Percentiles rank a stretch among this genome's conserved stretches.
phyloP scores from a whole-genome alignment of 2,113 vertebrate genomes.

The Silurus asotus region DNA sequence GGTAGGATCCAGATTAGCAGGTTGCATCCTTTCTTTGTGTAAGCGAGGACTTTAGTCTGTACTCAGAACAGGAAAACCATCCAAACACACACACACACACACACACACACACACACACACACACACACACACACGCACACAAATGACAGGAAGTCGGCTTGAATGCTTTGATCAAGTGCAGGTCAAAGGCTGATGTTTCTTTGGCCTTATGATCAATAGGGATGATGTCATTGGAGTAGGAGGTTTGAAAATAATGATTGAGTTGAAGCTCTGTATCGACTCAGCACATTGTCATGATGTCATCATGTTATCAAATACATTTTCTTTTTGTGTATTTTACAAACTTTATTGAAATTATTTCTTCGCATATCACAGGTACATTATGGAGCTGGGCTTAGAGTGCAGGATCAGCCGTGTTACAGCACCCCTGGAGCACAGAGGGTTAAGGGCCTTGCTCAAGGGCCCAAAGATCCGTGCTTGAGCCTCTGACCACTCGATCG shows the following conservation, averaged over 20 bases:
- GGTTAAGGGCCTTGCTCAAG: no score
- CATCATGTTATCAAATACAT: neutral
- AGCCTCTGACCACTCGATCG: no score
- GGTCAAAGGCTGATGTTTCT: constrained; percentile 37
- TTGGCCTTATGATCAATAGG: constrained; percentile 4
- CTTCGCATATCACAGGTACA: no score
- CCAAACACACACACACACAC: neutral
- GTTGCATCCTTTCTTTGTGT: constrained; percentile 10
- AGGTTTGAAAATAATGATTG: neutral
- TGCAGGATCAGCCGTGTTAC: no score
- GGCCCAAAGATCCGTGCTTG: no score
- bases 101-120: neutral
- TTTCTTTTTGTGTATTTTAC: no score
- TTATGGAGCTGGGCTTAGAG: no score
- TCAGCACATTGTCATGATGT: neutral
- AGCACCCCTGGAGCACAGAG: no score
- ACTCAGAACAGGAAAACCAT: neutral
- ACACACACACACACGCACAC: neutral
- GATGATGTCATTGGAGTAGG: constrained; percentile 15
- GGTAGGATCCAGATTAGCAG: constrained; percentile 32
- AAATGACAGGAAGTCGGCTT: constrained; percentile 28
- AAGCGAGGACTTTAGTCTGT: constrained; percentile 14
- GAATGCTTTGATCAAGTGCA: constrained; percentile 32
- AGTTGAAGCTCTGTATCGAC: neutral
- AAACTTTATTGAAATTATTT: no score